These are phyloP conservation scores for Neodiprion pinetum DNA, from an alignment of 1,140 invertebrate genomes.

Conservation along the genomic window DNA sequence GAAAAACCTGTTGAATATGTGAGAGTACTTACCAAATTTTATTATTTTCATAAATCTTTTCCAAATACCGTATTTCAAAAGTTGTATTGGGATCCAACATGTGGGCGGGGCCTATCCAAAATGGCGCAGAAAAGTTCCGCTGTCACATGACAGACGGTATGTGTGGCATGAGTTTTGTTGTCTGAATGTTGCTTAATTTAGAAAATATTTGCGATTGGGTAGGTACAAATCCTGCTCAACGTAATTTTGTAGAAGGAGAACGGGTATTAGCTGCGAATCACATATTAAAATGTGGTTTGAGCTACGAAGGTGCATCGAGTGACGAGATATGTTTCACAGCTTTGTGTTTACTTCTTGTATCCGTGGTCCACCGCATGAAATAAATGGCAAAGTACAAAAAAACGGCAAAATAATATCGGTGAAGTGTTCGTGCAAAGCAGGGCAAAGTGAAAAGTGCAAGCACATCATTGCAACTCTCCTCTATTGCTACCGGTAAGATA, in stretches of 20 bases:
- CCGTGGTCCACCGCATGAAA: conserved; percentile 17
- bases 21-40: too few species aligned
- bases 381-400: conserved; percentile 12
- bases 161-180: too few species aligned
- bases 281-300: conserved; percentile 18
- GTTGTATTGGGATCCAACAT: too few species aligned
- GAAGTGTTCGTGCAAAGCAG: conserved; percentile 21
- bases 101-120: too few species aligned
- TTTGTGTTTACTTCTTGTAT: conserved; percentile 7
- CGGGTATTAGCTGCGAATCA: conserved; percentile 6
- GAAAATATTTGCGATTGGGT: conserved; percentile 5
- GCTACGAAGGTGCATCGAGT: neutral
- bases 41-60: too few species aligned
- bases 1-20: too few species aligned
- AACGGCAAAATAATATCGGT: conserved; percentile 14
- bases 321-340: conserved; percentile 13
- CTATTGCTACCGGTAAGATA: neutral
- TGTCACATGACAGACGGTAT: too few species aligned
- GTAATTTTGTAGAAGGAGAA: conserved; percentile 22
- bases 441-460: conserved; percentile 11
- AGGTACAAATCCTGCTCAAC: conserved; percentile 15
- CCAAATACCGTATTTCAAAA: too few species aligned
- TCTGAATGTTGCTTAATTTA: too few species aligned
- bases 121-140: too few species aligned
- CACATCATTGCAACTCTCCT: conserved; percentile 2